Percentiles rank a stretch among this genome's conserved stretches.
Evolutionary conservation across 2,113 vertebrate genomes (phyloP).

Genomic region (Sceloporus undulatus): DNA sequence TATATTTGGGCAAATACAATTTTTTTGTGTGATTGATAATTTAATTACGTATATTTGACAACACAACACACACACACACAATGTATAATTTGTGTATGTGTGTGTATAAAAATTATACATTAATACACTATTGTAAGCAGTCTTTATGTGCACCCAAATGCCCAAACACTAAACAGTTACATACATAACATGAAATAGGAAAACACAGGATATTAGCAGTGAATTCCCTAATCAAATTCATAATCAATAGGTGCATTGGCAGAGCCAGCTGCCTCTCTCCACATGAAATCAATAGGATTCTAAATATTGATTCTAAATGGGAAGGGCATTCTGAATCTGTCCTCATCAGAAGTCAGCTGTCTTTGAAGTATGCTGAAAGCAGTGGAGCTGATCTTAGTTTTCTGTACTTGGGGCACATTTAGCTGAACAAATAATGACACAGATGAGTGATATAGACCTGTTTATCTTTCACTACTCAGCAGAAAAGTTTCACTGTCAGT

Average conservation of each 20-base stretch:
- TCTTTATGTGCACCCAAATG: conserved; percentile 54
- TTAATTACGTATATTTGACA: not conserved
- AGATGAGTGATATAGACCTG: not conserved
- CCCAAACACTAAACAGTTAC: conserved; percentile 45
- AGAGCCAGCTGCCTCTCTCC: not conserved
- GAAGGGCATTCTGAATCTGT: conserved; percentile 1
- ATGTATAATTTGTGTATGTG: conserved; percentile 19
- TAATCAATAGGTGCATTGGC: accelerated
- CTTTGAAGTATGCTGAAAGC: not conserved
- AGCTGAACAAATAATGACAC: not conserved
- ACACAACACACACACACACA: not conserved
- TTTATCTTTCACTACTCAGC: not conserved
- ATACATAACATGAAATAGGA: accelerated
- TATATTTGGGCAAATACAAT: conserved; percentile 1
- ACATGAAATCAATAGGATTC: not conserved
- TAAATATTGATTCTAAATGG: conserved; percentile 3
- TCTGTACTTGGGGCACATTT: not conserved
- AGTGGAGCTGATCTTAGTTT: not conserved
- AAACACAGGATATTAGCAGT: conserved; percentile 23
- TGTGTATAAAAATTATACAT: conserved; percentile 69
- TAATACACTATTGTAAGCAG: conserved; percentile 69
- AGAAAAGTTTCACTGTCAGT: not conserved
- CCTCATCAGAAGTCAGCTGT: not conserved
- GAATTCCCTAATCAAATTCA: conserved; percentile 6
- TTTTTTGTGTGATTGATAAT: not conserved